These are phyloP conservation scores for Ferdinandea cuprea DNA, from an alignment of 2,888 invertebrate species.

Conservation along the genomic window DNA sequence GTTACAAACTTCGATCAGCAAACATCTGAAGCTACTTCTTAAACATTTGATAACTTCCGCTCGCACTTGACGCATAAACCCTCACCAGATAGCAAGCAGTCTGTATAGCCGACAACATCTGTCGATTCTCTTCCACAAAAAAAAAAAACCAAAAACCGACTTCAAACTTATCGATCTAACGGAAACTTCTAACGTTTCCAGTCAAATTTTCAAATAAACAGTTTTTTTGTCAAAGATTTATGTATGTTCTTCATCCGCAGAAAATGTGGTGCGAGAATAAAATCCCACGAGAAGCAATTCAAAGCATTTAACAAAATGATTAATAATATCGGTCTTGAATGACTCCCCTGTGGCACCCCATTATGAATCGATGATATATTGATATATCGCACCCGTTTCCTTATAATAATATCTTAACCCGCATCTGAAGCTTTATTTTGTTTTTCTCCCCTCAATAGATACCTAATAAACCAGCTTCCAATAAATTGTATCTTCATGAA, in stretches of 20 bases:
- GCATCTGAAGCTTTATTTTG: conserved; percentile 49
- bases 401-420: conserved; percentile 34
- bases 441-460: too few species aligned
- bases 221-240: conserved; percentile 18
- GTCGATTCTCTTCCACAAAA: too few species aligned
- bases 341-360: conserved; percentile 69
- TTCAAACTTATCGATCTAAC: too few species aligned
- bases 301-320: conserved; percentile 59
- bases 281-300: conserved; percentile 48
- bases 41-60: too few species aligned
- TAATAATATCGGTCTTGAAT: conserved; percentile 55
- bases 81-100: too few species aligned
- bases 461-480: conserved; percentile 39
- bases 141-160: too few species aligned
- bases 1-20: too few species aligned
- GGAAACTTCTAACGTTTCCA: too few species aligned
- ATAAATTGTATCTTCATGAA: conserved; percentile 45
- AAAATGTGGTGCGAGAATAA: conserved; percentile 36
- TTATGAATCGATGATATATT: conserved; percentile 69
- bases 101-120: too few species aligned
- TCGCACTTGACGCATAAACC: too few species aligned
- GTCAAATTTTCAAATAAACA: background rate
- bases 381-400: conserved; percentile 62
- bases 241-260: conserved; percentile 2
- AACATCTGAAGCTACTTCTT: too few species aligned